phyloP scores from a whole-genome alignment of 1,140 invertebrate genomes.

The Monomorium pharaonis region DNA sequence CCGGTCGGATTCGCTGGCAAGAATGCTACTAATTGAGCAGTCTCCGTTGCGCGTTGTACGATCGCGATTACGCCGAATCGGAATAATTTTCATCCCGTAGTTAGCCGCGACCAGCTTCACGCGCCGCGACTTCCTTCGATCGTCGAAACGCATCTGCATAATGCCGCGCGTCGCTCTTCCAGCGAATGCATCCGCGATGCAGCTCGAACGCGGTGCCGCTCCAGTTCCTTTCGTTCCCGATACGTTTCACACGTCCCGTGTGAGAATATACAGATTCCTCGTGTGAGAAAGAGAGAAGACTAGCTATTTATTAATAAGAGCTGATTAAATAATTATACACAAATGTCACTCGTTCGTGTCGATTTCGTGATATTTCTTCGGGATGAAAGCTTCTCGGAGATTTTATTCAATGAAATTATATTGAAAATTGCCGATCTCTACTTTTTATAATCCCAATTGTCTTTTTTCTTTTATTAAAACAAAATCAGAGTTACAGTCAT shows the following conservation, averaged over 20 bases:
- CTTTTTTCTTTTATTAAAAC: not conserved
- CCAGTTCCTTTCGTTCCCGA: not conserved
- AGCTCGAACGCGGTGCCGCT: not conserved
- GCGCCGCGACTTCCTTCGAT: slow-evolving; percentile 29
- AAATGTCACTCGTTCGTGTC: not conserved
- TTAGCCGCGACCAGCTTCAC: slow-evolving; percentile 54
- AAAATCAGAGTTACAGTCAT: not conserved
- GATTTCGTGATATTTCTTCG: not conserved
- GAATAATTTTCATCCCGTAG: slow-evolving; percentile 40
- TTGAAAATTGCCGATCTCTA: not conserved
- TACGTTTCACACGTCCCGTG: not conserved
- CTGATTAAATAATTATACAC: not conserved
- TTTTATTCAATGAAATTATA: not conserved
- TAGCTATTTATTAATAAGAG: not conserved
- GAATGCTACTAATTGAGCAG: slow-evolving; percentile 58
- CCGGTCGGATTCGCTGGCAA: slow-evolving; percentile 56
- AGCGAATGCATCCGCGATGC: not conserved
- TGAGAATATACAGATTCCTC: not conserved
- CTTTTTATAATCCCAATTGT: not conserved
- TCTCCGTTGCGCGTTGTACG: slow-evolving; percentile 45
- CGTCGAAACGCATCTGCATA: slow-evolving; percentile 39
- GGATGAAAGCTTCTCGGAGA: not conserved
- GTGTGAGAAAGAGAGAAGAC: not conserved
- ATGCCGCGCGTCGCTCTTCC: slow-evolving; percentile 19
- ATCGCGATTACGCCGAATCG: slow-evolving; percentile 49